A percentile compares a stretch with the other conserved stretches of the same genome.
These are phyloP conservation scores for Meloidogyne hapla DNA, from an alignment of 1,140 invertebrate species.

Conservation along the genomic window DNA sequence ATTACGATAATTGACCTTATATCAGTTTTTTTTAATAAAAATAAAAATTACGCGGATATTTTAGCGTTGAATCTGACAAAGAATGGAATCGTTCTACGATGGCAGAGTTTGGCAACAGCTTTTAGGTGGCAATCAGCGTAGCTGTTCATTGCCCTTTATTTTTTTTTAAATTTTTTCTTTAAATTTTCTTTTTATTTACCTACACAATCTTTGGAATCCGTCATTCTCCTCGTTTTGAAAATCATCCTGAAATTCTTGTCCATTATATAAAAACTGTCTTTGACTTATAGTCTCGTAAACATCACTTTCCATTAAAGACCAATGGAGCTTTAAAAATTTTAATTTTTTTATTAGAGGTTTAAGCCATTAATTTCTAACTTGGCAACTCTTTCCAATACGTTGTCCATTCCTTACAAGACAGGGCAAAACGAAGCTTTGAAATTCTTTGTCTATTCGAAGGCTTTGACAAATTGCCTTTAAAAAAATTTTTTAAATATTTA, in stretches of 20 bases:
- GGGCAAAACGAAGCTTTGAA: slow-evolving; percentile 11
- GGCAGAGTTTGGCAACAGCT: slow-evolving; percentile 19
- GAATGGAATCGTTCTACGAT: slow-evolving; percentile 18
- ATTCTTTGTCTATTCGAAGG: slow-evolving; percentile 12
- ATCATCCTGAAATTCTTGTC: not conserved
- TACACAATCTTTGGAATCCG: slow-evolving; percentile 7
- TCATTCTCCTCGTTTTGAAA: not conserved
- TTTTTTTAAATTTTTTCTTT: not conserved
- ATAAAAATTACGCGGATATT: slow-evolving; percentile 12
- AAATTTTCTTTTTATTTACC: not conserved
- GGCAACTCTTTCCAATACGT: slow-evolving; percentile 19
- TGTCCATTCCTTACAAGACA: slow-evolving; percentile 12
- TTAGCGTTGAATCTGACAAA: slow-evolving; percentile 25
- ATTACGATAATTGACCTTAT: too few relatives aligned
- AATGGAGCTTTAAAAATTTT: slow-evolving; percentile 10
- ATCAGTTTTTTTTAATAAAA: not conserved
- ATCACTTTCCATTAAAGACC: slow-evolving; percentile 27
- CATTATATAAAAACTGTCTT: slow-evolving; percentile 1
- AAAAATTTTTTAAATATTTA: not conserved
- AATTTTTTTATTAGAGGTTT: not conserved
- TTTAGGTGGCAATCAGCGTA: slow-evolving; percentile 26
- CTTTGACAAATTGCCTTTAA: slow-evolving; percentile 16
- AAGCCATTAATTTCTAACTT: not conserved
- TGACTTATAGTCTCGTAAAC: slow-evolving; percentile 15
- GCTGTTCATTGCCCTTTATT: slow-evolving; percentile 14